Evolutionary conservation across 2,113 vertebrate species (phyloP).

Genomic region (Meriones unguiculatus): DNA sequence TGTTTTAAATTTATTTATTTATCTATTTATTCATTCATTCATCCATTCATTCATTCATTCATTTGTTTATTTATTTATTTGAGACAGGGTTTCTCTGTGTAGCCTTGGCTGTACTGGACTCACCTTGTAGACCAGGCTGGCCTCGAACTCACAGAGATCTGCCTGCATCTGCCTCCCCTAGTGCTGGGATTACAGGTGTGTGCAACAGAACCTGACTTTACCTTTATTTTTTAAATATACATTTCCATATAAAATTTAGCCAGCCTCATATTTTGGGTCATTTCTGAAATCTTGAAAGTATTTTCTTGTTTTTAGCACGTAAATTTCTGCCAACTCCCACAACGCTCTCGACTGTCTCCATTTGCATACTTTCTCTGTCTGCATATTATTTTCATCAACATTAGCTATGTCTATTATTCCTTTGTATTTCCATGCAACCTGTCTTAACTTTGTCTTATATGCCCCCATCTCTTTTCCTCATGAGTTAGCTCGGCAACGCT

Average conservation of each 20-base stretch:
- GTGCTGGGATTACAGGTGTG: too few species aligned
- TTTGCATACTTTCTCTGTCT: neutral
- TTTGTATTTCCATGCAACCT: neutral
- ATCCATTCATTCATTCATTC: too few species aligned
- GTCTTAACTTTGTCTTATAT: neutral
- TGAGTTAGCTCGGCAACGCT: neutral
- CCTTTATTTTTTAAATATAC: neutral
- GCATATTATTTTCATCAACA: neutral
- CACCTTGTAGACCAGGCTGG: too few species aligned
- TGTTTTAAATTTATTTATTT: too few species aligned
- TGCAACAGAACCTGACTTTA: too few species aligned
- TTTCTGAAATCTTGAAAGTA: neutral
- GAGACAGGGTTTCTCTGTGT: too few species aligned
- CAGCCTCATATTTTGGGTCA: neutral
- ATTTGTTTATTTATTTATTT: too few species aligned
- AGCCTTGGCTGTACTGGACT: too few species aligned
- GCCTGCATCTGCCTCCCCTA: too few species aligned
- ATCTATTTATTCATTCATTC: too few species aligned
- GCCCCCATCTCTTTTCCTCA: neutral
- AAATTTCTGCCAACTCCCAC: rapidly evolving
- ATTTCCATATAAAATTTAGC: neutral
- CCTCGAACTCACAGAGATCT: too few species aligned
- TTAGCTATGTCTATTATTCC: neutral
- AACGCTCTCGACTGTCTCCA: neutral
- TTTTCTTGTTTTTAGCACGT: neutral